Base-by-base conservation (phyloP, 92 coral and sea anemone genomes). In the Actinernus sp. region DNA sequence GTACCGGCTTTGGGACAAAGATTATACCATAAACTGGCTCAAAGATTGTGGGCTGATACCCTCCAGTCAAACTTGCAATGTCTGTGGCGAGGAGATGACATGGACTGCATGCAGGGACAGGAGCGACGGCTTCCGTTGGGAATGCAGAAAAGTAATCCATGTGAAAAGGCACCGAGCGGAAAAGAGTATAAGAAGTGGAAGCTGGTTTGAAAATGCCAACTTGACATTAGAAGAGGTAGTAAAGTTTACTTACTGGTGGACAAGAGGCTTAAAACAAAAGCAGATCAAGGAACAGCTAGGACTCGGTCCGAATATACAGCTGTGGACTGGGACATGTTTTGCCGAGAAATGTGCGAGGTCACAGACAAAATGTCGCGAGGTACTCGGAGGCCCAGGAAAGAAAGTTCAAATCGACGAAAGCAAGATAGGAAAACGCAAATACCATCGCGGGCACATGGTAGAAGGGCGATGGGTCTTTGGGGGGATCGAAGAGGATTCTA, bases 291-390 rank as follows among this genome's bases (percentile, higher is more conserved):
- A 69, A 14, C 62, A 78, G 50, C 61, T 78, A 8, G 46, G 71
- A 1, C 58, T 66, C 14, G 63, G 70, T 0, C 17, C 71, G 4
- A 38, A n/a, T n/a, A 67, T 26, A 43, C 84, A 31, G 68, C 61
- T 3, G 84, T 76, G 0, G 84, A 76, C 61, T 76, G 84, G 78
- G 49, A 56, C 46, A 75, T 63, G 76, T 75, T 75, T 51, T 75
- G 82, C 25, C 4, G 75, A 0, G 82, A 75, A 40, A 26, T 76
- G 20, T 76, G 84, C 22, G 59, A 76, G 37, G 84, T 67, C 0
- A 24, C 39, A 24, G 2, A 21, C 45, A 31, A 36, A 58, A 33
- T 45, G 28, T 19, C 18, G 67, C 32, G 68, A 71, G 55, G 23
- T 20, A 38, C 21, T 75, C 30, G 83, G 83, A 18, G 84, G 71